A percentile compares a stretch with the other conserved stretches of the same genome.
Evolutionary conservation across 2,888 invertebrate genomes (phyloP).

Genomic region (Drosophila cognata): DNA sequence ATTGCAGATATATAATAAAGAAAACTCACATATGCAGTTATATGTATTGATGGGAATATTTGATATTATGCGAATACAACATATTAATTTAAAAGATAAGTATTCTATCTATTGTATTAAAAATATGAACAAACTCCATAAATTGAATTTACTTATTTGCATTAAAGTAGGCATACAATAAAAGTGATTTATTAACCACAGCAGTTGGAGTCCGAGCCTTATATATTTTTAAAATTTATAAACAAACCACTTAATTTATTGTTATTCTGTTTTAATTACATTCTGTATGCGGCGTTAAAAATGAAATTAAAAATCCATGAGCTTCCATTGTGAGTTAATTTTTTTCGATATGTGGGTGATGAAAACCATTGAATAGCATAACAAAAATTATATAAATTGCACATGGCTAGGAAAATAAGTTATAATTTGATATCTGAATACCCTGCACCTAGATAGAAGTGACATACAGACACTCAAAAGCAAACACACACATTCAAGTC

Average conservation of each 20-base stretch:
- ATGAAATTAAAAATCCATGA: conserved; percentile 71
- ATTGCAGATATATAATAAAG: not conserved
- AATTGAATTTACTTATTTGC: conserved; percentile 53
- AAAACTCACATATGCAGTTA: not conserved
- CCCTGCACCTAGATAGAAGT: not conserved
- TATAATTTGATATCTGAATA: not conserved
- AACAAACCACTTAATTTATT: conserved; percentile 83
- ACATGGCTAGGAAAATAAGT: not conserved
- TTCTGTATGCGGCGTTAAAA: conserved; percentile 68
- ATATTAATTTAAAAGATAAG: conserved; percentile 6
- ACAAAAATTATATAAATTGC: conserved; percentile 70
- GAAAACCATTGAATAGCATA: conserved; percentile 58
- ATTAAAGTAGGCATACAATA: conserved; percentile 11
- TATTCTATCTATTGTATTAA: conserved; percentile 4
- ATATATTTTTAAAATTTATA: conserved; percentile 75
- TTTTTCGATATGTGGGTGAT: conserved; percentile 31
- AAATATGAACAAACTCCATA: conserved; percentile 36
- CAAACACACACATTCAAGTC: not conserved
- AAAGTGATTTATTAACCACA: conserved; percentile 35
- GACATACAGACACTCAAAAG: not conserved
- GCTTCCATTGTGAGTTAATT: conserved; percentile 38
- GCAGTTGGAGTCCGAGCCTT: conserved; percentile 37
- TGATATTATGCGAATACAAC: not conserved
- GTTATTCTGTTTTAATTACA: conserved; percentile 81
- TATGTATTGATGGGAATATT: not conserved